Percentiles rank a stretch among this genome's conserved stretches.
These are phyloP conservation scores for Brachionus asplanchnoidis DNA, from an alignment of 1,140 invertebrate species.

Conservation along the genomic window DNA sequence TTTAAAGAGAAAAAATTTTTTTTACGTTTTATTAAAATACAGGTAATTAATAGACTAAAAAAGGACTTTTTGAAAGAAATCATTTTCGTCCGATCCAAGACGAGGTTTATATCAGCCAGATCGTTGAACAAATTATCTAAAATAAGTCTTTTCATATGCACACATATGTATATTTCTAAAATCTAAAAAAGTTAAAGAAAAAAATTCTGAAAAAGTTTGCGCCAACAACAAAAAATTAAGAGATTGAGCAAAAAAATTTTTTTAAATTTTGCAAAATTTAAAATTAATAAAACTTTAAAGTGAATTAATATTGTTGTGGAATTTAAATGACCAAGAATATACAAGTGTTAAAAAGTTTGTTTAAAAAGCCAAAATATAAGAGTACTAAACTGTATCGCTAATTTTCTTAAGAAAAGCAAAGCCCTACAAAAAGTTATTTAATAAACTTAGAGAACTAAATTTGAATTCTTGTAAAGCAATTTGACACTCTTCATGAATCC, in stretches of 20 bases:
- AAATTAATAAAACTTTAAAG: background rate
- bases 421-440: background rate
- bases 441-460: background rate
- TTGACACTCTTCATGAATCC: background rate
- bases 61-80: background rate
- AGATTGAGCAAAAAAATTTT: background rate
- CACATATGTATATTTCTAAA: background rate
- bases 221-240: too few relatives aligned
- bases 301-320: background rate
- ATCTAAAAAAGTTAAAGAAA: background rate
- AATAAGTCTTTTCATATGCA: background rate
- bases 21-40: background rate
- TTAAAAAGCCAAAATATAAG: background rate
- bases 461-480: background rate
- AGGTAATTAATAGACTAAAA: background rate
- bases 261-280: background rate
- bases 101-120: background rate
- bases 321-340: background rate
- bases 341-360: background rate
- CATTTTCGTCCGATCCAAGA: background rate
- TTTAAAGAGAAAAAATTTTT: background rate
- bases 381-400: background rate
- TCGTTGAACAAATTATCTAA: background rate
- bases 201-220: background rate
- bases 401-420: background rate